Conservation (phyloP, 1,140 invertebrate species). For the Drosophila repleta region DNA sequence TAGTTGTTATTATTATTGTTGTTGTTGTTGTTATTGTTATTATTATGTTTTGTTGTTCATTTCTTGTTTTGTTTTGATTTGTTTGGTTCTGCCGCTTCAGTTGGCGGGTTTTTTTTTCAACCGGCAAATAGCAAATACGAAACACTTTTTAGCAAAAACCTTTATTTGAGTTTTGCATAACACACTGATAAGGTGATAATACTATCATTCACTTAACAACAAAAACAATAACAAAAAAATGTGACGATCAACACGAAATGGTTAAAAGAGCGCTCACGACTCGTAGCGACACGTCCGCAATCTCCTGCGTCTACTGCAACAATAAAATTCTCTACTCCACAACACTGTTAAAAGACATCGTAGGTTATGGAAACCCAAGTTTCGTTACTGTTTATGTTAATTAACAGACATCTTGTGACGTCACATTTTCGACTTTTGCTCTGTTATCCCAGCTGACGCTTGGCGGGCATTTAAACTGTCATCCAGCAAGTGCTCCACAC, state of each 20-base stretch:
- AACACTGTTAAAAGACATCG: too few relatives aligned
- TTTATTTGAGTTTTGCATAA: slow-evolving; percentile 25
- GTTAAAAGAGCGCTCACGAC: neutral
- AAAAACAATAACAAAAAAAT: slow-evolving; percentile 21
- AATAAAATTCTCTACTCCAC: too few relatives aligned
- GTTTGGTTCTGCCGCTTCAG: slow-evolving; percentile 2
- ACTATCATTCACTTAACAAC: slow-evolving; percentile 2
- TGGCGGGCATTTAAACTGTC: too few relatives aligned
- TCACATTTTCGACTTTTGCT: too few relatives aligned
- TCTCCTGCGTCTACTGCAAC: neutral
- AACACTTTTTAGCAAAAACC: neutral
- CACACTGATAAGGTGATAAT: slow-evolving; percentile 10
- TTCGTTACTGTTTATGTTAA: too few relatives aligned
- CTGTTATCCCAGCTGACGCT: too few relatives aligned
- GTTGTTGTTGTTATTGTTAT: neutral
- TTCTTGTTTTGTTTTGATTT: neutral
- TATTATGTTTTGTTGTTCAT: slow-evolving; percentile 17
- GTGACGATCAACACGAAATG: neutral
- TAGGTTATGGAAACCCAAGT: too few relatives aligned
- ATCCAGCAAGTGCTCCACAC: too few relatives aligned
- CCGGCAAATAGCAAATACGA: slow-evolving; percentile 6
- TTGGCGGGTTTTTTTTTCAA: neutral
- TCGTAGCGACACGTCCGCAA: neutral
- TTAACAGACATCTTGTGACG: too few relatives aligned
- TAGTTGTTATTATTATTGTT: too few relatives aligned